Conservation (phyloP, 2,113 vertebrate genomes). For the Holacanthus passer region DNA sequence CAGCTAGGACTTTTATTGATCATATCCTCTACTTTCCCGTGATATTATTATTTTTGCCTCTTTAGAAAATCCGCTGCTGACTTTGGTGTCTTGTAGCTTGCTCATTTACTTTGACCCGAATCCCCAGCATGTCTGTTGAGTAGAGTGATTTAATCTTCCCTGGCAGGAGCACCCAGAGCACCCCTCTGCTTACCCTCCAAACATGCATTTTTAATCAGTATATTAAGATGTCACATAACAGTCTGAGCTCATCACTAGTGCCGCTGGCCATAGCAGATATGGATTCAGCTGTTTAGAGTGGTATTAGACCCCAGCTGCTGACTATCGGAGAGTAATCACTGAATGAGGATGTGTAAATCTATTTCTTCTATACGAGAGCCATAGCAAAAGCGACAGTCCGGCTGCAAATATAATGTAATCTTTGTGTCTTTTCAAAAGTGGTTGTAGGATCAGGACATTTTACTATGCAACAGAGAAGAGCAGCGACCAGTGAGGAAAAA, state of each 20-base stretch:
- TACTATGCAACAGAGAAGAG: conserved; percentile 26
- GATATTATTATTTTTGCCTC: conserved; percentile 33
- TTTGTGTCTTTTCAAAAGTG: conserved; percentile 31
- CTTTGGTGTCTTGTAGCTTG: conserved; percentile 54
- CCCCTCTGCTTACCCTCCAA: conserved; percentile 71
- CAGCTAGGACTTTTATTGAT: conserved; percentile 45
- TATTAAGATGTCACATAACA: conserved; percentile 84
- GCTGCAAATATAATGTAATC: conserved; percentile 16
- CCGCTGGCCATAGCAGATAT: conserved; percentile 82
- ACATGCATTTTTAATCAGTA: conserved; percentile 83
- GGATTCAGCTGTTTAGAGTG: conserved; percentile 85
- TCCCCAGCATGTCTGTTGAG: conserved; percentile 71
- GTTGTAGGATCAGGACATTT: conserved; percentile 32
- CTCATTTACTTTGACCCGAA: conserved; percentile 79
- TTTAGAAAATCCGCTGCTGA: conserved; percentile 55
- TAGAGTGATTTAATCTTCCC: conserved; percentile 77
- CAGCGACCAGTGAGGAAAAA: conserved; percentile 42
- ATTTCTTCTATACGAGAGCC: conserved; percentile 10
- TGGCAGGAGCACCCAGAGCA: conserved; percentile 75
- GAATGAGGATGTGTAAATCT: conserved; percentile 67
- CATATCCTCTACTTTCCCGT: conserved; percentile 11
- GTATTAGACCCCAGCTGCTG: conserved; percentile 80
- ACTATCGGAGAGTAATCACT: conserved; percentile 81
- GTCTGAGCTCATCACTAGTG: conserved; percentile 86
- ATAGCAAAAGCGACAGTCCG: background rate